These are phyloP conservation scores for Metridium senile DNA, from an alignment of 92 coral and sea anemone species.

Conservation along the genomic window DNA sequence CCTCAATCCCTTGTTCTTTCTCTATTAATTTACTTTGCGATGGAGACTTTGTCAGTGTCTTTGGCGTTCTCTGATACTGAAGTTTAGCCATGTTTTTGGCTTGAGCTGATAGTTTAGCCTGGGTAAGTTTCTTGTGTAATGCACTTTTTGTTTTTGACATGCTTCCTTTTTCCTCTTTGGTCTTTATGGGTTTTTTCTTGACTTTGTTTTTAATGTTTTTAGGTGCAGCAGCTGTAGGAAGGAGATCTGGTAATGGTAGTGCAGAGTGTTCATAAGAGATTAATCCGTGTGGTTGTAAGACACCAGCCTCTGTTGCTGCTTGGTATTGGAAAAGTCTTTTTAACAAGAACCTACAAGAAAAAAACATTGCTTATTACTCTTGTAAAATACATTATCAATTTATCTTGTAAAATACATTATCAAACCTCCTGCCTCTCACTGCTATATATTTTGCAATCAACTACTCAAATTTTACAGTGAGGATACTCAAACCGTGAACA, in stretches of 20 bases:
- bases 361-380: too few species aligned
- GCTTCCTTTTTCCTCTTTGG: constrained; percentile 51
- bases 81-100: constrained; percentile 27
- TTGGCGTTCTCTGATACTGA: constrained; percentile 11
- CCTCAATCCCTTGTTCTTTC: constrained; percentile 1
- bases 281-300: constrained; percentile 58
- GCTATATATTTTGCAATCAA: too few species aligned
- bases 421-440: too few species aligned
- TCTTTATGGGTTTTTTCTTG: constrained; percentile 48
- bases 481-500: too few species aligned
- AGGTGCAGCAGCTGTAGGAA: constrained; percentile 57
- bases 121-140: constrained; percentile 21
- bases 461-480: too few species aligned
- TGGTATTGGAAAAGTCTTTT: constrained; percentile 92
- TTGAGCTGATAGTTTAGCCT: constrained; percentile 23
- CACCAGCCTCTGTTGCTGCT: constrained; percentile 82
- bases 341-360: constrained; percentile 72
- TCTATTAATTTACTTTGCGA: constrained; percentile 30
- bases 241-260: constrained; percentile 46
- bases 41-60: constrained; percentile 20
- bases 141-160: constrained; percentile 19
- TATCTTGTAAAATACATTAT: too few species aligned
- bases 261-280: constrained; percentile 52
- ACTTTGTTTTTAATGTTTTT: constrained; percentile 66
- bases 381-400: too few species aligned